phyloP scores from a whole-genome alignment of 1,140 invertebrate genomes.

The Trachelipus rathkii region DNA sequence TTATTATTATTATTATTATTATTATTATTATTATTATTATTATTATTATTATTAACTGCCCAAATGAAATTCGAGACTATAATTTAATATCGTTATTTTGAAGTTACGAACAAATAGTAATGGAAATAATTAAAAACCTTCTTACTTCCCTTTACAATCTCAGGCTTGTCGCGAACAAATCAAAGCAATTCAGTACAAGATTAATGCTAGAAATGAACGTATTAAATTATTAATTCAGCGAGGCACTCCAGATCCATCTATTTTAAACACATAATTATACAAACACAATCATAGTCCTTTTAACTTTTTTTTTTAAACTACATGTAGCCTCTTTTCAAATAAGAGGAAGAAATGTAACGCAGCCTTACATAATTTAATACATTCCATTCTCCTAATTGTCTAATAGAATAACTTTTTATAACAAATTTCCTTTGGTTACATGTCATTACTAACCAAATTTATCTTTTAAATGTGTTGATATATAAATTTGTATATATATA shows the following conservation, averaged over 20 bases:
- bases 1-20: no score
- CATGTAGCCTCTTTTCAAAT: constrained; percentile 36
- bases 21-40: no score
- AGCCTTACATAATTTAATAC: constrained; percentile 37
- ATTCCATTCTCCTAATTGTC: constrained; percentile 35
- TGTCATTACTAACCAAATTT: no score
- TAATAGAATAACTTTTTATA: neutral
- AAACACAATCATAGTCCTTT: no score
- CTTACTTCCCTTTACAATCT: constrained; percentile 36
- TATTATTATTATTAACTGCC: no score
- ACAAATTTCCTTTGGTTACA: neutral
- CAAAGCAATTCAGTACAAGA: constrained; percentile 79
- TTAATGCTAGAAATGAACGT: constrained; percentile 76
- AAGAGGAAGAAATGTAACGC: constrained; percentile 44
- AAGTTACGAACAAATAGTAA: no score
- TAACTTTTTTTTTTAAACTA: constrained; percentile 26
- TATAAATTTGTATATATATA: neutral
- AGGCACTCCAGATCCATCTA: constrained; percentile 64
- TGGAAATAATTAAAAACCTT: no score
- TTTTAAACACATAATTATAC: neutral
- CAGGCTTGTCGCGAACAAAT: constrained; percentile 79
- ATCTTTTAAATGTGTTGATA: constrained; percentile 5
- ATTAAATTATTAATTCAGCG: constrained; percentile 79
- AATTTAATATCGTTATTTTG: no score
- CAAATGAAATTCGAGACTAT: no score